phyloP scores from a whole-genome alignment of 2,888 invertebrate species.

The Tigriopus californicus region DNA sequence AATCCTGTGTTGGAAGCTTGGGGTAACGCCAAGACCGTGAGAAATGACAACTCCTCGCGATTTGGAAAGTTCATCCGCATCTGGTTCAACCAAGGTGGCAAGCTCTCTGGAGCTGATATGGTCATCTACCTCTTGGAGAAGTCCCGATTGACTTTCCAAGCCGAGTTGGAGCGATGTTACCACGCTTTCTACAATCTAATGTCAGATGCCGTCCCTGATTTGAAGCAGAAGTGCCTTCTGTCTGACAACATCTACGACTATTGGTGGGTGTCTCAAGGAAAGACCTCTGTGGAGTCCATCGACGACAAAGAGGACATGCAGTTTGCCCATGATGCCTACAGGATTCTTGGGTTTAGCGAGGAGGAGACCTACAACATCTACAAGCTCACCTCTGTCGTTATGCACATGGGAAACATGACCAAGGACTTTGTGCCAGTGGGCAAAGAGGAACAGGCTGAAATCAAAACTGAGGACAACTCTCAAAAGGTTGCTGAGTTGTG shows the following conservation, averaged over 20 bases:
- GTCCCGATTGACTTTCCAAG: conserved; percentile 99
- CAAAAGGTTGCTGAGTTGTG: conserved; percentile 31
- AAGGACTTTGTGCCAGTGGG: conserved; percentile 37
- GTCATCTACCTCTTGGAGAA: conserved; percentile 99
- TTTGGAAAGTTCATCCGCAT: conserved; percentile 99
- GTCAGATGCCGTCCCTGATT: conserved; percentile 67
- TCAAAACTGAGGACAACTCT: conserved; percentile 46
- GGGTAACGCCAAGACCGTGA: conserved; percentile 98
- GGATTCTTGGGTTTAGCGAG: conserved; percentile 35
- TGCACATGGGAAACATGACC: conserved; percentile 98
- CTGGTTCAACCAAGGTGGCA: conserved; percentile 98
- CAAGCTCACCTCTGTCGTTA: conserved; percentile 91
- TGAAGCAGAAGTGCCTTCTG: conserved; percentile 42
- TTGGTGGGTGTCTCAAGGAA: conserved; percentile 17
- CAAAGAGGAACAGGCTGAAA: conserved; percentile 49
- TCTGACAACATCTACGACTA: conserved; percentile 17
- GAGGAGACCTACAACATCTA: conserved; percentile 38
- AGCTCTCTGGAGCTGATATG: conserved; percentile 99
- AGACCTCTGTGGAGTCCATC: conserved; percentile 17
- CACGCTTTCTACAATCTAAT: conserved; percentile 99
- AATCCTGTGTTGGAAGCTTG: conserved; percentile 98
- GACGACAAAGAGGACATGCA: conserved; percentile 18
- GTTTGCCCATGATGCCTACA: conserved; percentile 34
- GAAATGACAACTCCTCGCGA: conserved; percentile 99
- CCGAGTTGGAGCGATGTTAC: conserved; percentile 92